Evolutionary conservation across 1,140 invertebrate species (phyloP).

Genomic region (Dolichoris vasculosae): DNA sequence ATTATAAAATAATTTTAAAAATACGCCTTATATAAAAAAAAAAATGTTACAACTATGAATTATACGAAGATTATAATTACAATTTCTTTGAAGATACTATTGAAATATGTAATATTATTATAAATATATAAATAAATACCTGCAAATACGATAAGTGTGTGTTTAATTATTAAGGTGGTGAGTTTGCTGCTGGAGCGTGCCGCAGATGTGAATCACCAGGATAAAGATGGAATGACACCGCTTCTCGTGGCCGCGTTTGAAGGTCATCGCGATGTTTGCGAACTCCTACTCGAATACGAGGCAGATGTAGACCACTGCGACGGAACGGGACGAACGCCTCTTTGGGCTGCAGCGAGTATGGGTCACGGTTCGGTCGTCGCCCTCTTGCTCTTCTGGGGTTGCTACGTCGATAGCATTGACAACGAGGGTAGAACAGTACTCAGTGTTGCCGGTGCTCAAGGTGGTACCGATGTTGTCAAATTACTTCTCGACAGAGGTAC

Average conservation of each 20-base stretch:
- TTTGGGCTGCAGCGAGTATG: conserved; percentile 90
- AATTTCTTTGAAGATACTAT: too few relatives aligned
- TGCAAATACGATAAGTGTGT: too few relatives aligned
- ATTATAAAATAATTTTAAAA: too few relatives aligned
- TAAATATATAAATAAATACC: too few relatives aligned
- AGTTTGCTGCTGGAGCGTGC: conserved; percentile 87
- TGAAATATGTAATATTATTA: too few relatives aligned
- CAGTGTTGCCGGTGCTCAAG: conserved; percentile 91
- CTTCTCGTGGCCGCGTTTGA: conserved; percentile 95
- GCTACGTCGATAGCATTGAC: conserved; percentile 92
- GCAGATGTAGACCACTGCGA: conserved; percentile 91
- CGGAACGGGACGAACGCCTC: conserved; percentile 83
- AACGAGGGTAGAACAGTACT: conserved; percentile 92
- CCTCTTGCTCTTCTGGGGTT: conserved; percentile 90
- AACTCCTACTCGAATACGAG: conserved; percentile 88
- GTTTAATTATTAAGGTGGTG: conserved; percentile 74
- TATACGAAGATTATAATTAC: too few relatives aligned
- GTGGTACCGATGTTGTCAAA: conserved; percentile 87
- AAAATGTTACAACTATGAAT: too few relatives aligned
- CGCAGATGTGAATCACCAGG: conserved; percentile 91
- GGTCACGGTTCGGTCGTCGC: conserved; percentile 88
- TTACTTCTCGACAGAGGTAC: conserved; percentile 88
- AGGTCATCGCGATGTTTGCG: conserved; percentile 90
- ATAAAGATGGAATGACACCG: conserved; percentile 94
- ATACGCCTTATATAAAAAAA: too few relatives aligned